Evolutionary conservation across 2,888 invertebrate species (phyloP).

Genomic region (Drosophila mercatorum): DNA sequence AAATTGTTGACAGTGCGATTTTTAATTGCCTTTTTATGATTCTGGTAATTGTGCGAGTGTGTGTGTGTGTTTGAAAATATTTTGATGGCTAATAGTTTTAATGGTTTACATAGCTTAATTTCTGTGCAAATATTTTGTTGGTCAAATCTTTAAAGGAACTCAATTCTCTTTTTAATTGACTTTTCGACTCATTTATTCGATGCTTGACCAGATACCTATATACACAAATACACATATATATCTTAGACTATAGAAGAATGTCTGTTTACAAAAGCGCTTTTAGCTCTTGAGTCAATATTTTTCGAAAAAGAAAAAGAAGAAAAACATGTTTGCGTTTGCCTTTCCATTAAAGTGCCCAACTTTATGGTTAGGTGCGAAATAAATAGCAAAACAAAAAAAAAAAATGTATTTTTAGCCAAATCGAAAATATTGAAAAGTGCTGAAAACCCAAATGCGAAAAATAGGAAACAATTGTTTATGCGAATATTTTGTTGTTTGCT

Average conservation of each 20-base stretch:
- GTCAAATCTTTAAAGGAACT: conserved; percentile 32
- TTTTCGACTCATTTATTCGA: conserved; percentile 38
- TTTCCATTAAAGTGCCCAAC: conserved; percentile 61
- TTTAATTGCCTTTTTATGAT: conserved; percentile 62
- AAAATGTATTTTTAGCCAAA: conserved; percentile 38
- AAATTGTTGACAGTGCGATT: conserved; percentile 62
- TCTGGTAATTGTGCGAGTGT: conserved; percentile 4
- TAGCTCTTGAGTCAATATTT: conserved; percentile 69
- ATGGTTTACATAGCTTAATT: conserved; percentile 68
- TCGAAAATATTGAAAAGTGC: conserved; percentile 46
- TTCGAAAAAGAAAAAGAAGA: not conserved
- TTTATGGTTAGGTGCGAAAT: conserved; percentile 75
- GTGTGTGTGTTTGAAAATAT: conserved; percentile 12
- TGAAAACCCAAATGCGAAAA: conserved; percentile 44
- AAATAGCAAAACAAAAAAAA: conserved; percentile 50
- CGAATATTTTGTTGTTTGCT: conserved; percentile 31
- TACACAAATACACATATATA: conserved; percentile 8
- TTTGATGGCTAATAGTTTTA: conserved; percentile 50
- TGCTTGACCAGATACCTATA: conserved; percentile 11
- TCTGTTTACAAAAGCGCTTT: conserved; percentile 51
- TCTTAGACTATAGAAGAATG: conserved; percentile 40
- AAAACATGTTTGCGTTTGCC: conserved; percentile 26
- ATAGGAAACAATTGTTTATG: conserved; percentile 70
- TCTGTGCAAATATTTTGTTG: conserved; percentile 65
- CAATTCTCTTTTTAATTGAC: conserved; percentile 57